Base-by-base conservation (phyloP, 2,797 vertebrate species). In the Sciurus carolinensis region DNA sequence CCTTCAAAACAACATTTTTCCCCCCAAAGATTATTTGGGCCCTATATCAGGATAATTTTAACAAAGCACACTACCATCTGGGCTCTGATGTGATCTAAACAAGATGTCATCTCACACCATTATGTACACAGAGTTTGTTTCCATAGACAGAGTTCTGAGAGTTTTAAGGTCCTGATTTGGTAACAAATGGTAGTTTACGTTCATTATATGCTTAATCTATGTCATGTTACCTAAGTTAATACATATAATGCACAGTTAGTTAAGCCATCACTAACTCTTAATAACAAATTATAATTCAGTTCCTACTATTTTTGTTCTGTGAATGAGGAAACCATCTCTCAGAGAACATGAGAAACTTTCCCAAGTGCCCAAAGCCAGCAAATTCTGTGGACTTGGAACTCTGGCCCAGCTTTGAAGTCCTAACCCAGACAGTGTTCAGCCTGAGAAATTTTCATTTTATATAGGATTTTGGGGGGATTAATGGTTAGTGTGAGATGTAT, bases 41-140 rank as follows among this genome's bases (percentile, higher is more conserved):
- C 59, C 59, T 98, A 76, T 81, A 75, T 91, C 93, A 96, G 81
- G 94, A 96, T 54, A 91, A 17, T 18, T 20, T 47, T 97, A 98
- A 98, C 97, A 95, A 98, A 94, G 72, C 96, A 95, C 92, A 92
- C 96, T 96, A 97, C 95, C 93, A 82, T 75, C 76, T 93, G 97
- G 94, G 84, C 92, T 96, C 69, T 73, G 50, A 97, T 90, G 90
- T 98, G 97, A 97, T 92, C 94, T 96, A 82, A 96, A 97, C 66
- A 97, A 97, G 97, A 92, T 95, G 72, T 90, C 54, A 93, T 97
- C 90, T 77, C 89, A 97, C 97, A 93, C 72, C 97, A 97, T 90
- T 90, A 95, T 88, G 62, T 94, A 97, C 5, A 0, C 84, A 96
- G 95, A 28, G 33, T n/a, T 59, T 30, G 39, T 91, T 77, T 73